Evolutionary conservation across 2,888 invertebrate genomes (phyloP), one percentile per base, ranked within the genome.

Genomic region (Euclidia mi): DNA sequence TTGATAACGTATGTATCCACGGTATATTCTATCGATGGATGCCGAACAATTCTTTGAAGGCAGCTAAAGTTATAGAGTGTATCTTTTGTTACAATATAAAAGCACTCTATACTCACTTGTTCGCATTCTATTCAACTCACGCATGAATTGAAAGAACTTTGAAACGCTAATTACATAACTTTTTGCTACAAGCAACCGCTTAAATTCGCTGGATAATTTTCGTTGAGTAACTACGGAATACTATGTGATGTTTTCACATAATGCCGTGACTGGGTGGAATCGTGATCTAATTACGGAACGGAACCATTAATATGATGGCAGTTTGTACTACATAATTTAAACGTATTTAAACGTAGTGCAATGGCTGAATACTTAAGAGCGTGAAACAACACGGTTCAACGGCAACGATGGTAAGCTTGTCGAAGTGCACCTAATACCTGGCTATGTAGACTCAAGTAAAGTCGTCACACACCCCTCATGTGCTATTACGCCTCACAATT

Each of bases 161-260:
- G 75, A 73, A 82, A 76, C 80, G 79, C 86, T 88, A 88, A 89
- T 89, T 87, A 85, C 84, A 77, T 65, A 83, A 87, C 86, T 87
- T 87, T 84, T 82, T 84, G 87, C 74, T 68, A 66, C 70, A n/a
- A n/a, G n/a, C 70, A 80, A 70, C 69, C 72, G 56, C 63, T 61
- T 44, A 72, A 68, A 72, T 68, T 70, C 70, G 81, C 74, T 71
- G 68, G 56, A 66, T 58, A 71, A 73, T 78, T 73, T 72, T 76
- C 73, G 75, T 67, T 74, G 56, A 63, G n/a, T n/a, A n/a, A n/a
- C n/a, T 61, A n/a, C n/a, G n/a, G n/a, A n/a, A n/a, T n/a, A 59
- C 68, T 71, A 69, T 78, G 72, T 76, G 65, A 55, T 58, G 57
- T 57, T 63, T 65, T 50, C 59, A 62, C 46, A 61, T 65, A 56